Conservation (phyloP, 2,888 invertebrate genomes). For the Auanema sp. region DNA sequence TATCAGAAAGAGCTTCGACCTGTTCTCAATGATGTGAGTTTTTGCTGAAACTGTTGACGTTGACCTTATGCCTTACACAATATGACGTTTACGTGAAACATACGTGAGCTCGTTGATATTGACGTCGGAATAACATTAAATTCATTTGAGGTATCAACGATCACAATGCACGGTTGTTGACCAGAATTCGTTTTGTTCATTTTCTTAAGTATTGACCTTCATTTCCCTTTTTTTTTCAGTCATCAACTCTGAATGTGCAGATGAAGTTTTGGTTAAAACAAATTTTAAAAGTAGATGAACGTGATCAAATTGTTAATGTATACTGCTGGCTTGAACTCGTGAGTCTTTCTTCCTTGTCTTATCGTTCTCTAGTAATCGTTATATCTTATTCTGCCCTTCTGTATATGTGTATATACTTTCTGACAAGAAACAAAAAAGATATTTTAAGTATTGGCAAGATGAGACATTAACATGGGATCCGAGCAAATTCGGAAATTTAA, state of each 20-base stretch:
- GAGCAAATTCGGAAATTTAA: constrained; percentile 52
- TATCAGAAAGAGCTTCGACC: constrained; percentile 57
- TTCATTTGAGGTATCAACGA: too few species aligned
- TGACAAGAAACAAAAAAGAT: background rate
- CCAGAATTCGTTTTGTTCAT: background rate
- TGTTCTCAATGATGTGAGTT: constrained; percentile 50
- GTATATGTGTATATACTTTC: background rate
- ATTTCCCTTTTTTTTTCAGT: constrained; percentile 11
- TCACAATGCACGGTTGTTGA: background rate
- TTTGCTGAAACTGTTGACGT: too few species aligned
- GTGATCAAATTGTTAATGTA: constrained; percentile 59
- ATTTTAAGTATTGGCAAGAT: constrained; percentile 53
- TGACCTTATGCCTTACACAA: too few species aligned
- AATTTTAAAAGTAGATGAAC: constrained; percentile 59
- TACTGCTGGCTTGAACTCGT: constrained; percentile 60
- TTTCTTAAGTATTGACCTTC: background rate
- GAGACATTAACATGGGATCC: constrained; percentile 59
- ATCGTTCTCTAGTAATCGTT: background rate
- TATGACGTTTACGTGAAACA: too few species aligned
- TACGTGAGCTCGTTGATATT: too few species aligned
- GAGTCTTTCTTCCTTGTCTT: constrained; percentile 7
- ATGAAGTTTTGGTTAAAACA: constrained; percentile 63
- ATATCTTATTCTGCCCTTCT: background rate
- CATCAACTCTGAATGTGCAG: constrained; percentile 33
- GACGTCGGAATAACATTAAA: too few species aligned